phyloP scores from a whole-genome alignment of 2,113 vertebrate species.

The Oriolus oriolus region DNA sequence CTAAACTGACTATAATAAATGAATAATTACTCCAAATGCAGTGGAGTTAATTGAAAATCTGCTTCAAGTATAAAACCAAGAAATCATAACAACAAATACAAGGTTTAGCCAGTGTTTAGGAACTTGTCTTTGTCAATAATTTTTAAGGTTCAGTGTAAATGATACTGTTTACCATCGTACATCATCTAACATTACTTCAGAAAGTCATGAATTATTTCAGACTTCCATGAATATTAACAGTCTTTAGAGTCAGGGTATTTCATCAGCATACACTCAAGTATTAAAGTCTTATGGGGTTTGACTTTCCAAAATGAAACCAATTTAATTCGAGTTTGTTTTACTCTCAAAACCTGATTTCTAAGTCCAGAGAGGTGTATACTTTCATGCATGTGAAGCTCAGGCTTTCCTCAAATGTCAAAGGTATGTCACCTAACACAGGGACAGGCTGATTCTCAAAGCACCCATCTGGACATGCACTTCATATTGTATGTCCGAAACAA shows the following conservation, averaged over 20 bases:
- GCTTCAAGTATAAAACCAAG: conserved; percentile 78
- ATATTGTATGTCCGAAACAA: conserved; percentile 1
- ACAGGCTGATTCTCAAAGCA: neutral
- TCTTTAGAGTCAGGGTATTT: conserved; percentile 68
- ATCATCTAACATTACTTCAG: conserved; percentile 74
- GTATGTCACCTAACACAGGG: neutral
- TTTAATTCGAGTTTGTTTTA: conserved; percentile 30
- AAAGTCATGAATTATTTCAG: conserved; percentile 78
- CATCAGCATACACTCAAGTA: conserved; percentile 72
- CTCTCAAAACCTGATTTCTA: conserved; percentile 39
- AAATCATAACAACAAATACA: conserved; percentile 83
- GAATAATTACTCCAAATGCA: conserved; percentile 78
- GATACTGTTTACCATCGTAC: conserved; percentile 76
- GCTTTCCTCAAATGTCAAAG: neutral
- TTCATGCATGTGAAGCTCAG: neutral
- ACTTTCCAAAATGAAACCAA: conserved; percentile 66
- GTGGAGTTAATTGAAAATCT: conserved; percentile 81
- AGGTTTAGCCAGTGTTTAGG: conserved; percentile 79
- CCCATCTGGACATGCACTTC: neutral
- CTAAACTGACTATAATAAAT: conserved; percentile 85
- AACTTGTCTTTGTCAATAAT: conserved; percentile 83
- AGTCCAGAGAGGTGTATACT: neutral
- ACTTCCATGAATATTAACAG: conserved; percentile 79
- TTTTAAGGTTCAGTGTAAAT: conserved; percentile 79
- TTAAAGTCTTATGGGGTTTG: conserved; percentile 67